These are phyloP conservation scores for Scomber japonicus DNA, from an alignment of 2,113 vertebrate genomes.

Conservation along the genomic window DNA sequence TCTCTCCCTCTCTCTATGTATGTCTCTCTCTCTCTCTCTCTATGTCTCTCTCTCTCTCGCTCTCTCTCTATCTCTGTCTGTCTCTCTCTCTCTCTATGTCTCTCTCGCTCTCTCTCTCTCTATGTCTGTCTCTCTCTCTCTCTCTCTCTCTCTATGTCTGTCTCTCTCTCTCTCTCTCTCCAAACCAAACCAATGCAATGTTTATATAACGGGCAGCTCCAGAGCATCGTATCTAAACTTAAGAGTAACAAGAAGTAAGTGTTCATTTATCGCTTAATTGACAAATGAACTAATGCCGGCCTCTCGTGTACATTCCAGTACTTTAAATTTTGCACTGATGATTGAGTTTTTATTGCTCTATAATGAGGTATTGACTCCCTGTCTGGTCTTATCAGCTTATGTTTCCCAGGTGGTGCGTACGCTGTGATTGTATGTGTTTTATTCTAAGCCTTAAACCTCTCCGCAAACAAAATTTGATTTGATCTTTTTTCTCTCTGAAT, in stretches of 20 bases:
- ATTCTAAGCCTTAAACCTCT: conserved; percentile 24
- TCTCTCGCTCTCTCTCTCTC: no score
- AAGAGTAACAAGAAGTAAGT: background rate
- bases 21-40: no score
- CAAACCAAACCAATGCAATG: background rate
- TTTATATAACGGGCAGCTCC: background rate
- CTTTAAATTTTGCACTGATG: conserved; percentile 19
- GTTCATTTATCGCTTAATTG: conserved; percentile 15
- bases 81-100: no score
- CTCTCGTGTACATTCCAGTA: background rate
- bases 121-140: no score
- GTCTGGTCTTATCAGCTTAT: conserved; percentile 31
- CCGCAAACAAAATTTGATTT: conserved; percentile 48
- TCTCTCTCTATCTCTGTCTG: no score
- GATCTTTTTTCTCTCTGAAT: conserved; percentile 18
- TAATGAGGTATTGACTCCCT: conserved; percentile 57
- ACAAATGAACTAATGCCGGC: conserved; percentile 11
- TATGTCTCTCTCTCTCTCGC: no score
- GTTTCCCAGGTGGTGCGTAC: conserved; percentile 40
- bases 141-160: no score
- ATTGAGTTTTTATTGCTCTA: conserved; percentile 37
- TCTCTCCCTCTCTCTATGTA: no score
- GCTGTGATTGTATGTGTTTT: conserved; percentile 23
- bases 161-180: no score
- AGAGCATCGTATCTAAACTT: background rate